Conservation (phyloP, 2,888 invertebrate genomes). For the Amitus sp. region DNA sequence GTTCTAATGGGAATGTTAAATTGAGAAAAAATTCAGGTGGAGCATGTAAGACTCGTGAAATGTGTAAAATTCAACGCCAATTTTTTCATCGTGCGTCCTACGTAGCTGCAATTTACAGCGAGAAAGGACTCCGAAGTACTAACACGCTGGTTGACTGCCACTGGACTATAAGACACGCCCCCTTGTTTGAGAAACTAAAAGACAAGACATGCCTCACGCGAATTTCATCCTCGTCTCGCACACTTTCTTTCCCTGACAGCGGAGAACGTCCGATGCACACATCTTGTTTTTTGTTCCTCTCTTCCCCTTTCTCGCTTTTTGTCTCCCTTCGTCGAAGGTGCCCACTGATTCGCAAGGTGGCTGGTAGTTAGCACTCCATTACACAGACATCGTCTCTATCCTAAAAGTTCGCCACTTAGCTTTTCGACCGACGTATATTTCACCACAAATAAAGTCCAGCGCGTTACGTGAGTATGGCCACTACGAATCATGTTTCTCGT, state of each 20-base stretch:
- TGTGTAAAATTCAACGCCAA: too few relatives aligned
- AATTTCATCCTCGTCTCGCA: conserved; percentile 25
- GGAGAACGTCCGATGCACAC: conserved; percentile 6
- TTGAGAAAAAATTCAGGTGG: too few relatives aligned
- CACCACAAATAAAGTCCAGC: conserved; percentile 43
- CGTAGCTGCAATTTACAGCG: too few relatives aligned
- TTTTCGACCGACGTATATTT: conserved; percentile 47
- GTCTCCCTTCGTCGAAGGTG: conserved; percentile 15
- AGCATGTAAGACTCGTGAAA: too few relatives aligned
- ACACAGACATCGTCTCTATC: conserved; percentile 63
- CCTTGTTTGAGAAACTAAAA: conserved; percentile 60
- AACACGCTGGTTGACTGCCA: conserved; percentile 60
- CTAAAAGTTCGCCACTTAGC: conserved; percentile 58
- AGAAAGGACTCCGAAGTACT: too few relatives aligned
- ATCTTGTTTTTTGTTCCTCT: conserved; percentile 7
- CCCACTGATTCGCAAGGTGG: conserved; percentile 54
- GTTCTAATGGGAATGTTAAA: too few relatives aligned
- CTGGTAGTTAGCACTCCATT: conserved; percentile 62
- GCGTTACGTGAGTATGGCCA: conserved; percentile 30
- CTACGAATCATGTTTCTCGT: conserved; percentile 17
- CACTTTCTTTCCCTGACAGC: conserved; percentile 15
- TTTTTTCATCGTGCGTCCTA: too few relatives aligned
- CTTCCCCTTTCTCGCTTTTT: conserved; percentile 8
- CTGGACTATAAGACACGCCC: conserved; percentile 56
- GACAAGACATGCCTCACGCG: conserved; percentile 48